Percentiles rank a stretch among this genome's conserved stretches.
Evolutionary conservation across 2,888 invertebrate species (phyloP).

Genomic region (Boloria euphrosyne): DNA sequence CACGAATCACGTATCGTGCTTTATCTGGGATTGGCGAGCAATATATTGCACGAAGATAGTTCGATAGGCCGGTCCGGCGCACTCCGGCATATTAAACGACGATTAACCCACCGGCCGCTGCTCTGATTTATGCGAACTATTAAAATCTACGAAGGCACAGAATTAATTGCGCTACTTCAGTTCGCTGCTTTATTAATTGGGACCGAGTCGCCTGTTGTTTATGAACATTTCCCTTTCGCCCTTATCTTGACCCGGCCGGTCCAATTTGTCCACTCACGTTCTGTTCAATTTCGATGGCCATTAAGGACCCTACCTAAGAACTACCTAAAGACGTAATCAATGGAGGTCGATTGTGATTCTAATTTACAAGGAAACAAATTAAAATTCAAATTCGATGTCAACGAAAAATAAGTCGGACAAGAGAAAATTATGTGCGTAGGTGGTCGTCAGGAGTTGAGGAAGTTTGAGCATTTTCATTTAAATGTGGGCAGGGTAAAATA

Average conservation of each 20-base stretch:
- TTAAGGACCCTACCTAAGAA: slow-evolving; percentile 71
- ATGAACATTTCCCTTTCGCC: slow-evolving; percentile 75
- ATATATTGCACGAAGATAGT: slow-evolving; percentile 50
- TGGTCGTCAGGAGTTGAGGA: slow-evolving; percentile 55
- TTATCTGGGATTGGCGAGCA: slow-evolving; percentile 52
- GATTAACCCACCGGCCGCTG: slow-evolving; percentile 78
- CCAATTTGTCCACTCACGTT: slow-evolving; percentile 80
- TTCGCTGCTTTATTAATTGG: slow-evolving; percentile 80
- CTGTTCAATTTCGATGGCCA: slow-evolving; percentile 75
- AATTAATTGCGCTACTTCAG: slow-evolving; percentile 81
- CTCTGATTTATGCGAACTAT: slow-evolving; percentile 81
- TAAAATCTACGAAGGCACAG: slow-evolving; percentile 81
- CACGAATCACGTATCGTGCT: slow-evolving; percentile 55
- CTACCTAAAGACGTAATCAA: slow-evolving; percentile 40
- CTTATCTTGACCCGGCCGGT: slow-evolving; percentile 75
- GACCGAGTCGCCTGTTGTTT: slow-evolving; percentile 78
- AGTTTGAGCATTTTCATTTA: slow-evolving; percentile 75
- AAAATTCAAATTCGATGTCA: slow-evolving; percentile 62
- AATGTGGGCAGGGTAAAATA: slow-evolving; percentile 71
- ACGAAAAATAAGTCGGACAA: slow-evolving; percentile 61
- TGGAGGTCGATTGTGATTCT: slow-evolving; percentile 45
- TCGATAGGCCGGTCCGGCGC: slow-evolving; percentile 54
- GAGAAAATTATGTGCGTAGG: slow-evolving; percentile 70
- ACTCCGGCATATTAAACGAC: slow-evolving; percentile 77
- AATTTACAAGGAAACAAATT: slow-evolving; percentile 49